Evolutionary conservation across 2,797 vertebrate species (phyloP), one percentile per base, ranked within the genome.

Genomic region (Falco concolor): DNA sequence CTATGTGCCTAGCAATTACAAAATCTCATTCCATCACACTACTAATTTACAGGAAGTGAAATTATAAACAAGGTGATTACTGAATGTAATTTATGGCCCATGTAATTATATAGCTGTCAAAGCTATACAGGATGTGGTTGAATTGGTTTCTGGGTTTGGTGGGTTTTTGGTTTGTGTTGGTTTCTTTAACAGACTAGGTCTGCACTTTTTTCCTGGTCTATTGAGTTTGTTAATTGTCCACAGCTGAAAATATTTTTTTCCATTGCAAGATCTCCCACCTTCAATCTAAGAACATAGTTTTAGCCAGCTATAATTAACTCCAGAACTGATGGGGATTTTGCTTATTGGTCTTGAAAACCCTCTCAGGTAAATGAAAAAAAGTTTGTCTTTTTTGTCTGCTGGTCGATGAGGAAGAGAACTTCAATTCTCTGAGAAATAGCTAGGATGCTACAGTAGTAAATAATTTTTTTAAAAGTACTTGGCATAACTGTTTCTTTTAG

Each of bases 51-150:
- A 95, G 95, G 85, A 91, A 97, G 96, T 90, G 85, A 94, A 97
- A 96, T 95, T 92, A 97, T 96, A 97, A 97, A 97, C 95, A 97
- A 97, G 85, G 97, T 96, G 97, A 97, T 97, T 97, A 95, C 50
- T 17, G 75, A 93, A 61, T 67, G 42, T 95, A 94, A 97, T 97
- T 97, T 96, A 97, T 98, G 96, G 91, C 61, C 96, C 95, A 86
- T 94, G 93, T 95, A 97, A 97, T 98, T 97, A 95, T 75, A 93
- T 81, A 96, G 96, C 87, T 97, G 96, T 97, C 97, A 97, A 91
- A 97, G 91, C 63, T 40, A 40, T 40, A 89, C 67, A 67, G 78
- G 57, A 90, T 93, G 95, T 53, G 89, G 79, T 49, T 73, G 95
- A 92, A 78, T 61, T 54, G 84, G 32, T 80, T 77, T 78, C 70